These are phyloP conservation scores for Reticulitermes speratus DNA, from an alignment of 1,140 invertebrate genomes.

Conservation along the genomic window DNA sequence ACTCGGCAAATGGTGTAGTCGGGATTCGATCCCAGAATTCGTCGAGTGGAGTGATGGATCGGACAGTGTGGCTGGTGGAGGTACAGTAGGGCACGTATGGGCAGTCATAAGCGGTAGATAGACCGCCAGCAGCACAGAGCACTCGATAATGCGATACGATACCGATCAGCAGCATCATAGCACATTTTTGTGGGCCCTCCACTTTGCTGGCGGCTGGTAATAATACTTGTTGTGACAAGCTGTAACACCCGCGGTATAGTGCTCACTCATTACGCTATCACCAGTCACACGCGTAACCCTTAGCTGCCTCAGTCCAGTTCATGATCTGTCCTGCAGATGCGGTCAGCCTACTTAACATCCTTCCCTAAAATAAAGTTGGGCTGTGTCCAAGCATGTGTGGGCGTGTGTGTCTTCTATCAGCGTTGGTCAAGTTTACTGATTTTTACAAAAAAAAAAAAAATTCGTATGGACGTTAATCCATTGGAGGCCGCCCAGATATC, in stretches of 20 bases:
- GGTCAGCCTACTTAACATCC: too few relatives aligned
- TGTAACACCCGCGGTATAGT: not conserved
- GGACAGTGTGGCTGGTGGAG: not conserved
- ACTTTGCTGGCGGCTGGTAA: not conserved
- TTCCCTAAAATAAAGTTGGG: too few relatives aligned
- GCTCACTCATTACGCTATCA: not conserved
- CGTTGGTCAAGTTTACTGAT: too few relatives aligned
- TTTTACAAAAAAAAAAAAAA: too few relatives aligned
- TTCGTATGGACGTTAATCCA: too few relatives aligned
- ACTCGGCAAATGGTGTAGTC: not conserved
- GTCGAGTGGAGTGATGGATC: not conserved
- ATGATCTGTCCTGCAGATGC: too few relatives aligned
- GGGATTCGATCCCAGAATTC: not conserved
- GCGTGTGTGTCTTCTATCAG: too few relatives aligned
- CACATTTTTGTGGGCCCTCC: conserved; percentile 7
- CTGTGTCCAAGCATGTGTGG: too few relatives aligned
- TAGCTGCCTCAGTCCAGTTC: too few relatives aligned
- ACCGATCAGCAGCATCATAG: not conserved
- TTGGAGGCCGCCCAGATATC: too few relatives aligned
- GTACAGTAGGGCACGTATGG: not conserved
- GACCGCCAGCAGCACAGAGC: not conserved
- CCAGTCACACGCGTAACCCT: too few relatives aligned
- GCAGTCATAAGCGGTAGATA: not conserved
- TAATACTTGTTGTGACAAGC: not conserved
- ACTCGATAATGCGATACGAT: not conserved